Conservation (phyloP, 2,888 invertebrate genomes). For the Anticlea derivata region DNA sequence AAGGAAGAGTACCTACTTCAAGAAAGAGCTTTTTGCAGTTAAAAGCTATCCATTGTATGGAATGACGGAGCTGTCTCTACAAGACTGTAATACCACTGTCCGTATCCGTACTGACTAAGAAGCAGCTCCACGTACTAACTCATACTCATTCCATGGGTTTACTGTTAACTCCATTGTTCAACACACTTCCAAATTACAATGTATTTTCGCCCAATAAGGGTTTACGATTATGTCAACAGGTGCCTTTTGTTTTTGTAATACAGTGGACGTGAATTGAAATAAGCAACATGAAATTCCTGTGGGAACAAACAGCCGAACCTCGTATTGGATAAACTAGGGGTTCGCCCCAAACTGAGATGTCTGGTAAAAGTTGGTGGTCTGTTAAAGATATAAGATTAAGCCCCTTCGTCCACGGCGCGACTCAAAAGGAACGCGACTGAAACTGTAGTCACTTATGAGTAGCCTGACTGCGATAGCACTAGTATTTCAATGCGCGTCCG, state of each 20-base stretch:
- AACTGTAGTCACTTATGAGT: no score
- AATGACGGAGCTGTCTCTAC: neutral
- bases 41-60: neutral
- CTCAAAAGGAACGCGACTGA: no score
- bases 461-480: no score
- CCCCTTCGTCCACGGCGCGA: no score
- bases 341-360: no score
- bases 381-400: no score
- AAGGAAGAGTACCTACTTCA: no score
- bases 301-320: no score
- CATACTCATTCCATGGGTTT: slow-evolving; percentile 36
- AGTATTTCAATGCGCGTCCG: no score
- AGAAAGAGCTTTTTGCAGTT: neutral
- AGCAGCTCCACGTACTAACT: slow-evolving; percentile 55
- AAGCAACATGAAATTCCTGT: neutral
- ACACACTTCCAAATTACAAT: slow-evolving; percentile 77
- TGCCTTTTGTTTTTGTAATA: slow-evolving; percentile 78
- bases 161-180: slow-evolving; percentile 80
- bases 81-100: slow-evolving; percentile 56
- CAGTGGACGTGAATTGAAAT: slow-evolving; percentile 50
- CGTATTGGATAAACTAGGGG: no score
- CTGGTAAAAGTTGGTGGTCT: no score
- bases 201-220: slow-evolving; percentile 80
- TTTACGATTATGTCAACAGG: slow-evolving; percentile 77
- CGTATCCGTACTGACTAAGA: slow-evolving; percentile 81